Percentiles rank a stretch among this genome's conserved stretches.
Evolutionary conservation across 92 coral and sea anemone genomes (phyloP).

Genomic region (Heliopora coerulea): DNA sequence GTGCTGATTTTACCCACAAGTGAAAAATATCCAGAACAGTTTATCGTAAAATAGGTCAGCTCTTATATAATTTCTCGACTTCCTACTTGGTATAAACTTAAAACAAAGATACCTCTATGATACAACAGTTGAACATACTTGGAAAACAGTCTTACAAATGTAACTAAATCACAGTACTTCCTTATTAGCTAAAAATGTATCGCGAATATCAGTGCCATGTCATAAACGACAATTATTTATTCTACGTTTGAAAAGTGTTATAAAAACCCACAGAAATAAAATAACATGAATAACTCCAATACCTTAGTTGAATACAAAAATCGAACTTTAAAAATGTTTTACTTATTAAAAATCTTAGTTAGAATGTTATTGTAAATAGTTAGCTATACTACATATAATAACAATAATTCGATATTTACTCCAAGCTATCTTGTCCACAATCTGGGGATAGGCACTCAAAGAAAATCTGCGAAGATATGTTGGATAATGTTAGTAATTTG

Average conservation of each 20-base stretch:
- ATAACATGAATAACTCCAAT: neutral
- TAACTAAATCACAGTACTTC: neutral
- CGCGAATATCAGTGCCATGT: too few relatives aligned
- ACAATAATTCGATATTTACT: neutral
- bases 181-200: too few relatives aligned
- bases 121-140: too few relatives aligned
- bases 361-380: neutral
- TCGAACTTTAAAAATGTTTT: neutral
- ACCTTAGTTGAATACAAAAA: neutral
- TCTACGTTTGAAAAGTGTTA: neutral
- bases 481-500: neutral
- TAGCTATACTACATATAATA: neutral
- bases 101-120: too few relatives aligned
- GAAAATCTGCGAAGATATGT: neutral
- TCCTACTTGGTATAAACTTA: too few relatives aligned
- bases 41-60: too few relatives aligned
- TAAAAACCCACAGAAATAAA: neutral
- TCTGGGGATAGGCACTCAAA: neutral
- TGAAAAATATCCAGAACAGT: too few relatives aligned
- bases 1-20: too few relatives aligned
- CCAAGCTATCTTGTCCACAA: neutral
- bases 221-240: too few relatives aligned
- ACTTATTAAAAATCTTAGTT: neutral
- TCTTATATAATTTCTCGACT: too few relatives aligned
- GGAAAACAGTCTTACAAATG: too few relatives aligned